These are phyloP conservation scores for Hydrocynus forskahlii DNA, from an alignment of 2,797 vertebrate genomes.

Conservation along the genomic window DNA sequence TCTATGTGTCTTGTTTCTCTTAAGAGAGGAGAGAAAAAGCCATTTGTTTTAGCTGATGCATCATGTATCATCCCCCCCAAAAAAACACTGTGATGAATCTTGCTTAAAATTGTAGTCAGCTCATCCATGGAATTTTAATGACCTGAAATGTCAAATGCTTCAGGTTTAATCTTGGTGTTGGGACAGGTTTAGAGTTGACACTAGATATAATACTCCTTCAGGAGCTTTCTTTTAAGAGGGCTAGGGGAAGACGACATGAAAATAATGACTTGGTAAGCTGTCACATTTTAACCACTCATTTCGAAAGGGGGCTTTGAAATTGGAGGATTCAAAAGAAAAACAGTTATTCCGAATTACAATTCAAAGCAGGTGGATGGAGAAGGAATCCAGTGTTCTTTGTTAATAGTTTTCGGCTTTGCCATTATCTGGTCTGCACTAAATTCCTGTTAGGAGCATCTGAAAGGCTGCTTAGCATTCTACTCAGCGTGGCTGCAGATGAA, in stretches of 20 bases:
- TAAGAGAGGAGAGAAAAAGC: neutral
- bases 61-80: neutral
- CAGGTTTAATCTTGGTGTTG: constrained; percentile 19
- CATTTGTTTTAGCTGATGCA: neutral
- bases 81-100: neutral
- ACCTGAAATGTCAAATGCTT: constrained; percentile 17
- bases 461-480: constrained; percentile 10
- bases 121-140: constrained; percentile 28
- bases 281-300: neutral
- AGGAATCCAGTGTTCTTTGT: constrained; percentile 5
- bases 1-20: too few relatives aligned
- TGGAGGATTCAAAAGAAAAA: neutral
- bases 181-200: constrained; percentile 12
- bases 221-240: constrained; percentile 7
- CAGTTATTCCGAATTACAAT: neutral
- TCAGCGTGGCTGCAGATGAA: constrained; percentile 2
- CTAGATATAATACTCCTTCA: neutral
- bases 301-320: neutral
- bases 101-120: constrained; percentile 5
- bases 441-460: constrained; percentile 25
- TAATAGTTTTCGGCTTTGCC: neutral
- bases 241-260: neutral
- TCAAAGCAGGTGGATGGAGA: constrained; percentile 8
- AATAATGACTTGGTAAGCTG: constrained; percentile 12
- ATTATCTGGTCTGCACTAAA: constrained; percentile 20